Conservation (phyloP, 2,888 invertebrate species). For the Tipula unca region DNA sequence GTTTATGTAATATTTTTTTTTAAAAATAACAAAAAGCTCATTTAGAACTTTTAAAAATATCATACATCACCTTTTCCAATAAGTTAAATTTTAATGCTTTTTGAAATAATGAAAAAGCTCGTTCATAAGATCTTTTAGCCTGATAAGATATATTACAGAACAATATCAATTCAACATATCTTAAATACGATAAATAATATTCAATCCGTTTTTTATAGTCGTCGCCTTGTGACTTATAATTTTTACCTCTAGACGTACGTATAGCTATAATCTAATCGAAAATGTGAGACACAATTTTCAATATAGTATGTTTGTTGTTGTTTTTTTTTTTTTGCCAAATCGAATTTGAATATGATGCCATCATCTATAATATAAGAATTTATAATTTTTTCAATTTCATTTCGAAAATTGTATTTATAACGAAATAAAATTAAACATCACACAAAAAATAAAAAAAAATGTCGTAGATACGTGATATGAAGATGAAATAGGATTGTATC, state of each 20-base stretch:
- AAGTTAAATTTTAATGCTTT: too few species aligned
- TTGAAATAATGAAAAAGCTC: too few species aligned
- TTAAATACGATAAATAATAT: too few species aligned
- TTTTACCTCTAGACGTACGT: neutral
- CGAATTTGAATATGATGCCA: neutral
- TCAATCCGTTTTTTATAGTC: too few species aligned
- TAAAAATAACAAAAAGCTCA: too few species aligned
- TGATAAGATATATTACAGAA: too few species aligned
- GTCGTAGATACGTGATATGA: neutral
- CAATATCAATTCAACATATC: too few species aligned
- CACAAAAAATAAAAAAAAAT: neutral
- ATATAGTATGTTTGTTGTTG: neutral
- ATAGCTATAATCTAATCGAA: neutral
- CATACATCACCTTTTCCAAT: too few species aligned
- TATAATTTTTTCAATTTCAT: neutral
- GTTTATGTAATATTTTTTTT: too few species aligned
- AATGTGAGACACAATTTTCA: neutral
- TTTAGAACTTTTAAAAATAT: too few species aligned
- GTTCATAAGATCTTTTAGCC: too few species aligned
- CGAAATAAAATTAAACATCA: neutral
- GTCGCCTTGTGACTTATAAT: neutral
- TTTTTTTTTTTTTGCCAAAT: neutral
- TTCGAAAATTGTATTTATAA: neutral
- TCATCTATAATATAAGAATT: neutral
- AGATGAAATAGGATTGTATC: neutral